Evolutionary conservation across 2,797 vertebrate species (phyloP).

Genomic region (Sebastes paucispinis): DNA sequence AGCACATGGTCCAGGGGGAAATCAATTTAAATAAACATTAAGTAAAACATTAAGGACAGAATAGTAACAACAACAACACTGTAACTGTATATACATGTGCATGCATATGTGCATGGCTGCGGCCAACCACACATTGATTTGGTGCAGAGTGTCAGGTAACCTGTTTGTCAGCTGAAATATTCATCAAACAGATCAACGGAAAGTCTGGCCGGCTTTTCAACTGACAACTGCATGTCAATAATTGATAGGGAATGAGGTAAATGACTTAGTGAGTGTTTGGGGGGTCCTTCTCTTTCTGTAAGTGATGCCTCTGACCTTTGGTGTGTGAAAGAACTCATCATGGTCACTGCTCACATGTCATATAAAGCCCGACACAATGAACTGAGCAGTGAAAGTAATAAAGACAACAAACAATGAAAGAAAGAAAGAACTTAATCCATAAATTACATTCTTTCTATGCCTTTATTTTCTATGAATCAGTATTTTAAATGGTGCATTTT

Average conservation of each 20-base stretch:
- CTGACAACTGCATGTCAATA: conserved; percentile 73
- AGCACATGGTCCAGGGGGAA: neutral
- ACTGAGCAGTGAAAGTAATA: conserved; percentile 87
- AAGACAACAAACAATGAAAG: conserved; percentile 10
- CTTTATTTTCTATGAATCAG: neutral
- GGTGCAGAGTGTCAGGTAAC: conserved; percentile 71
- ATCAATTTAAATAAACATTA: conserved; percentile 24
- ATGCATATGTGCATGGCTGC: conserved; percentile 26
- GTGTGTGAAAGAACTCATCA: conserved; percentile 69
- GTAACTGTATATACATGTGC: conserved; percentile 38
- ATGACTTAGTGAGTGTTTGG: conserved; percentile 54
- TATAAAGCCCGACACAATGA: conserved; percentile 47
- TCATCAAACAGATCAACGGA: conserved; percentile 81
- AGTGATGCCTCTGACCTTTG: conserved; percentile 87
- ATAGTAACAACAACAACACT: conserved; percentile 13
- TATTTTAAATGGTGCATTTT: neutral
- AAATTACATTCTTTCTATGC: neutral
- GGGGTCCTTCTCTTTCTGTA: conserved; percentile 62
- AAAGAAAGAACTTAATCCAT: neutral
- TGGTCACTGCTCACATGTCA: conserved; percentile 55
- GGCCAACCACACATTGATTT: conserved; percentile 55
- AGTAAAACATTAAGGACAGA: conserved; percentile 16
- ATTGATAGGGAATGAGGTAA: conserved; percentile 73
- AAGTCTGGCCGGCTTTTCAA: conserved; percentile 77
- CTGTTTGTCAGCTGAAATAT: conserved; percentile 81